These are phyloP conservation scores for Podarcis siculus DNA, from an alignment of 2,797 vertebrate genomes.

Conservation along the genomic window DNA sequence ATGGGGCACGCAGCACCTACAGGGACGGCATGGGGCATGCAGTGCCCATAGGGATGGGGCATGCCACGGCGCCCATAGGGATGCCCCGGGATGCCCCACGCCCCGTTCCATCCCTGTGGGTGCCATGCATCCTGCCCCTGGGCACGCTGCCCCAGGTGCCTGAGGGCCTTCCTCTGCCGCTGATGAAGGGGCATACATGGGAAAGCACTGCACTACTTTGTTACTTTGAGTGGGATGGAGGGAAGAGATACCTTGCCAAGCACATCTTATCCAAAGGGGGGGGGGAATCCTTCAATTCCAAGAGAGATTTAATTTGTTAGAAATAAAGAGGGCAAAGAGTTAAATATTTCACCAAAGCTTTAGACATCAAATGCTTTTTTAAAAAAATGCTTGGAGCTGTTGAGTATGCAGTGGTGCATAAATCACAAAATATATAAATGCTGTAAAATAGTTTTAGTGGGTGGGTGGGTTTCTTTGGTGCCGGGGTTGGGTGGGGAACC, in stretches of 20 bases:
- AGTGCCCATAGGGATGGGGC: no score
- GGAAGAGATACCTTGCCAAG: background rate
- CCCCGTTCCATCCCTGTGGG: no score
- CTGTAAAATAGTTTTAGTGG: background rate
- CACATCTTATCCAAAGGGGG: background rate
- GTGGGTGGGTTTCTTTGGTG: no score
- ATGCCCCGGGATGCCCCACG: no score
- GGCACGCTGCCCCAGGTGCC: no score
- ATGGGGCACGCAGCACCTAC: no score
- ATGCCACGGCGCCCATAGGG: no score
- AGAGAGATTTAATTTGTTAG: background rate
- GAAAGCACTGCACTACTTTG: background rate
- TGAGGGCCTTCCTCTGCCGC: no score
- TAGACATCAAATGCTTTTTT: background rate
- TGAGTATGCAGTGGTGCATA: slow-evolving; percentile 1
- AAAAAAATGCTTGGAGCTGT: slow-evolving; percentile 12
- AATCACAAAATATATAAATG: slow-evolving; percentile 14
- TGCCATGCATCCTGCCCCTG: no score
- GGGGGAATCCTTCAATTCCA: background rate
- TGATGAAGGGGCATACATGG: background rate
- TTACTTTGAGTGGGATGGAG: background rate
- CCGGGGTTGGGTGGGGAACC: background rate
- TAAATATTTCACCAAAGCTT: background rate
- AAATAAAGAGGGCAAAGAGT: background rate
- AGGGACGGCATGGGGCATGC: no score